Evolutionary conservation across 2,888 invertebrate species (phyloP).

Genomic region (Mesodorylaimus sp.): DNA sequence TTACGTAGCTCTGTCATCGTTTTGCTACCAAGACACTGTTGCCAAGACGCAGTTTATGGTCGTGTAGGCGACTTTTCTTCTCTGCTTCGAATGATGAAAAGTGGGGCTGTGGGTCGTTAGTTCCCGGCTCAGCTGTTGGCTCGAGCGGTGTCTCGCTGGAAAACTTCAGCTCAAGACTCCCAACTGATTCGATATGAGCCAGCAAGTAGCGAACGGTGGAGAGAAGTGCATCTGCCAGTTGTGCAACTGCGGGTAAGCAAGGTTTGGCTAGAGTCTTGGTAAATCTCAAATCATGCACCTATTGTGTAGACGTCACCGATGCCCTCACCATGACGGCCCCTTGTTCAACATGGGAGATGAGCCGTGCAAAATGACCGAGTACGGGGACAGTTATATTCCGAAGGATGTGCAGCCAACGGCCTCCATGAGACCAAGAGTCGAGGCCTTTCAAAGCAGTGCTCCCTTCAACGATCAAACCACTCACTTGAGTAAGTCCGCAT

Average conservation of each 20-base stretch:
- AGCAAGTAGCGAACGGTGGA: too few relatives aligned
- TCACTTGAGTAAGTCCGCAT: neutral
- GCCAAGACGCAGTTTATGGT: too few relatives aligned
- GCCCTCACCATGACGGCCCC: conserved; percentile 1
- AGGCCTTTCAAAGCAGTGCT: neutral
- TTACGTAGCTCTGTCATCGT: too few relatives aligned
- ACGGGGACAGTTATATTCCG: neutral
- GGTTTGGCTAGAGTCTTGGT: neutral
- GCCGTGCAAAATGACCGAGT: conserved; percentile 3
- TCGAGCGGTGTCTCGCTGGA: too few relatives aligned
- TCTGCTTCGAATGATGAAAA: too few relatives aligned
- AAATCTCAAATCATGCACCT: neutral
- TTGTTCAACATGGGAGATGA: neutral
- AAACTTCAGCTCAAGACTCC: too few relatives aligned
- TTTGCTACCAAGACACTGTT: too few relatives aligned
- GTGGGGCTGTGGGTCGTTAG: too few relatives aligned
- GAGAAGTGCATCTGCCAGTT: conserved; percentile 7
- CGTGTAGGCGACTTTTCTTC: too few relatives aligned
- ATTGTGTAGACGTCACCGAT: conserved; percentile 1
- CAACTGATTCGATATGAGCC: too few relatives aligned
- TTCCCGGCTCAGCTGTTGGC: too few relatives aligned
- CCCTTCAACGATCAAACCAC: neutral
- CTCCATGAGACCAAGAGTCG: neutral
- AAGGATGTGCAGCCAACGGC: neutral
- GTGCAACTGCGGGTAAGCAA: conserved; percentile 5